phyloP scores from a whole-genome alignment of 2,797 vertebrate genomes.

The Hafferia zeledoni region DNA sequence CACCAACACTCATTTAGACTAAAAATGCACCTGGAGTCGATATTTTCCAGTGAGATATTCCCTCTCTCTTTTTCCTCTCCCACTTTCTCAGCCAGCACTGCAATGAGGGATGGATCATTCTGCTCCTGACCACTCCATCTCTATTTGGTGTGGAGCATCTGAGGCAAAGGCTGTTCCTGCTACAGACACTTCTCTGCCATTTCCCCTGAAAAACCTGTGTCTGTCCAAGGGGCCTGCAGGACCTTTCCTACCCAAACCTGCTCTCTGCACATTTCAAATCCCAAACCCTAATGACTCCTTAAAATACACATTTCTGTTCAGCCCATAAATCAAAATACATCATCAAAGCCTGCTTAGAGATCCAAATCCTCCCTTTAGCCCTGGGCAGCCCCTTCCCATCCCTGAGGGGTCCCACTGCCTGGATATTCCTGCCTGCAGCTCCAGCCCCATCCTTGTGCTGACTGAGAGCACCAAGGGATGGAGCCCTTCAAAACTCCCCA shows the following conservation, averaged over 20 bases:
- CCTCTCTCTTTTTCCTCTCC: not conserved
- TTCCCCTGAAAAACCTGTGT: not conserved
- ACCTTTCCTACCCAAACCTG: not conserved
- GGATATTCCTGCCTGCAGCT: not conserved
- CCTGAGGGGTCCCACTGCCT: not conserved
- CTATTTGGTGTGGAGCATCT: not conserved
- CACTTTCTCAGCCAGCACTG: not conserved
- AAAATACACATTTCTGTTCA: not conserved
- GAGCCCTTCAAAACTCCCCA: not conserved
- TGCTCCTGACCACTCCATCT: not conserved
- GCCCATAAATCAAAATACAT: not conserved
- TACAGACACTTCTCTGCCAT: not conserved
- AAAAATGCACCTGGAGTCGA: not conserved
- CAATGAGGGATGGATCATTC: rapidly evolving
- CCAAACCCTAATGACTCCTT: not conserved
- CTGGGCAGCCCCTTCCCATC: not conserved
- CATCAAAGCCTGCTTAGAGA: not conserved
- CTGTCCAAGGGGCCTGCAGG: rapidly evolving
- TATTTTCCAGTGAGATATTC: not conserved
- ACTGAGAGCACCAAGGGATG: not conserved
- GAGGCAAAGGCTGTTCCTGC: not conserved
- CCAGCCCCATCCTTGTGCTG: not conserved
- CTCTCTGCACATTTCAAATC: not conserved
- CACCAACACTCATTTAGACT: not conserved
- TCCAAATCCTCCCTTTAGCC: not conserved